Conservation (phyloP, 1,140 invertebrate genomes). For the Trinorchestia longiramus region DNA sequence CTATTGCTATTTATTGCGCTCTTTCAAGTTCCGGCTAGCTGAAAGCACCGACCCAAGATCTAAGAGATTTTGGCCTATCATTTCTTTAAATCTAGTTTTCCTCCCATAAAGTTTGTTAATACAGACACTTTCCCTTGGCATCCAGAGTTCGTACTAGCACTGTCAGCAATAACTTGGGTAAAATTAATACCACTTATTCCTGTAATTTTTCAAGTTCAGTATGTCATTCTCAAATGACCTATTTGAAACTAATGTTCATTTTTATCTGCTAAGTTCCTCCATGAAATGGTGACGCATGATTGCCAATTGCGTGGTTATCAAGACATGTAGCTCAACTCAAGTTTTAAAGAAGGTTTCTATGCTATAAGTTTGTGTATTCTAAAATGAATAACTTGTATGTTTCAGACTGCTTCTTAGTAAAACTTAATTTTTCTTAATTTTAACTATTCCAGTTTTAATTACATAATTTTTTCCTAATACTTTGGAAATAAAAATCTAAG, state of each 20-base stretch:
- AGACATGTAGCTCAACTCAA: too few species aligned
- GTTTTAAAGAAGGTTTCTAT: too few species aligned
- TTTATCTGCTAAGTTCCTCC: too few species aligned
- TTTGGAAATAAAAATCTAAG: too few species aligned
- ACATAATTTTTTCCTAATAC: too few species aligned
- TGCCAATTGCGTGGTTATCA: too few species aligned
- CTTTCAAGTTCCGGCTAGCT: background rate
- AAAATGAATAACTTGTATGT: too few species aligned
- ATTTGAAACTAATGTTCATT: background rate
- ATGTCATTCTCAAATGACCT: background rate
- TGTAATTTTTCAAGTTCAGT: background rate
- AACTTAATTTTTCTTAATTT: too few species aligned
- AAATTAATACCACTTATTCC: background rate
- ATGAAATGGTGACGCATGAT: too few species aligned
- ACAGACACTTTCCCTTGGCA: background rate
- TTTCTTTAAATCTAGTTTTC: background rate
- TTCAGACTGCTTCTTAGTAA: too few species aligned
- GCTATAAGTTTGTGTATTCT: too few species aligned
- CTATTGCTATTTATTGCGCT: slow-evolving; percentile 8
- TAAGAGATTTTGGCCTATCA: background rate
- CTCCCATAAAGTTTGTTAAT: background rate
- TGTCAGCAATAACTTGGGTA: background rate
- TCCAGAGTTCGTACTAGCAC: background rate
- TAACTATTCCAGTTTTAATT: too few species aligned
- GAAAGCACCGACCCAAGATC: background rate